Conservation (phyloP, 2,888 invertebrate species). For the Acrobasis consociella region DNA sequence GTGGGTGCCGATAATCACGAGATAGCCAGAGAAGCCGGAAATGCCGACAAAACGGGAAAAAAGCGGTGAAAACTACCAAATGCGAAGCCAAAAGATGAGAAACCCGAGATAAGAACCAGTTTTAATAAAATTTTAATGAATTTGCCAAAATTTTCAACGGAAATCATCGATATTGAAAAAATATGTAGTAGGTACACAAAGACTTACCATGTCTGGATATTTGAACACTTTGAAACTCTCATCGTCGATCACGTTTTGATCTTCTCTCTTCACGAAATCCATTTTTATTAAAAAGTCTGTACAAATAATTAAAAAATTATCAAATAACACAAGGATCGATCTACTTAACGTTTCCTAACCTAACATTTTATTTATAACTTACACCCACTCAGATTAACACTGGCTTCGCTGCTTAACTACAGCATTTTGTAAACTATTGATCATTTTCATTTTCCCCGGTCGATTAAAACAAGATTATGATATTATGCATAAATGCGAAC, state of each 20-base stretch:
- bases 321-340: constrained; percentile 36
- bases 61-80: background rate
- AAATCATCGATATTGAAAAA: background rate
- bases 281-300: constrained; percentile 40
- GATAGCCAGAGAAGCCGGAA: background rate
- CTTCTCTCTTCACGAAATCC: constrained; percentile 77
- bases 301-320: constrained; percentile 30
- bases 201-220: constrained; percentile 70
- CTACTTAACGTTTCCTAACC: constrained; percentile 59
- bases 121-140: background rate
- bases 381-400: constrained; percentile 42
- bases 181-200: background rate
- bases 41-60: background rate
- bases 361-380: constrained; percentile 45
- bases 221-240: constrained; percentile 59
- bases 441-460: constrained; percentile 7
- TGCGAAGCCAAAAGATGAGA: background rate
- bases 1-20: background rate
- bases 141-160: background rate
- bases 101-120: background rate
- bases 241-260: constrained; percentile 63
- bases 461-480: constrained; percentile 36
- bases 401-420: constrained; percentile 28
- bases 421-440: background rate
- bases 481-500: constrained; percentile 25